phyloP scores from a whole-genome alignment of 2,888 invertebrate species.

The Apeira syringaria region DNA sequence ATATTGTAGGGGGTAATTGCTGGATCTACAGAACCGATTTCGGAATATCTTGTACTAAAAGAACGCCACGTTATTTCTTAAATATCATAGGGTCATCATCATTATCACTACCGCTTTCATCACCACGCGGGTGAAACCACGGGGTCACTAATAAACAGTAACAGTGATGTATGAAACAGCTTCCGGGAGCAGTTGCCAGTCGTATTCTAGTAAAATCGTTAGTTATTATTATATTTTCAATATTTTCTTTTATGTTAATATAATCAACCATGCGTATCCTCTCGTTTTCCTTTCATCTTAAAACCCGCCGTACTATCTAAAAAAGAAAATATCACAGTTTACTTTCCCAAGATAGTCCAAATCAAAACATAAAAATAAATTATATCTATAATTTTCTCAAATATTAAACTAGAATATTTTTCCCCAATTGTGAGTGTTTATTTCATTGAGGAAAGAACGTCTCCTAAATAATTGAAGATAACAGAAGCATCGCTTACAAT shows the following conservation, averaged over 20 bases:
- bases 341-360: neutral
- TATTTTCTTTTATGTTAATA: neutral
- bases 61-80: too few species aligned
- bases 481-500: slow-evolving; percentile 69
- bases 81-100: too few species aligned
- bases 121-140: too few species aligned
- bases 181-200: too few species aligned
- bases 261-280: neutral
- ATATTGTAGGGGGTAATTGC: too few species aligned
- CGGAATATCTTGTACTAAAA: too few species aligned
- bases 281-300: neutral
- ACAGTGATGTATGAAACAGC: too few species aligned
- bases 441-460: slow-evolving; percentile 60
- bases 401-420: slow-evolving; percentile 37
- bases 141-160: too few species aligned
- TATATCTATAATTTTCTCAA: slow-evolving; percentile 35
- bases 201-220: too few species aligned
- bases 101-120: too few species aligned
- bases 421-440: slow-evolving; percentile 55
- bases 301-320: neutral
- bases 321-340: slow-evolving; percentile 13
- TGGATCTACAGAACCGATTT: too few species aligned
- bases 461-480: slow-evolving; percentile 75
- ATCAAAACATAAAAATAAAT: slow-evolving; percentile 4
- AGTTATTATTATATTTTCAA: too few species aligned